These are phyloP conservation scores for Belonocnema kinseyi DNA, from an alignment of 1,140 invertebrate species.

Conservation along the genomic window DNA sequence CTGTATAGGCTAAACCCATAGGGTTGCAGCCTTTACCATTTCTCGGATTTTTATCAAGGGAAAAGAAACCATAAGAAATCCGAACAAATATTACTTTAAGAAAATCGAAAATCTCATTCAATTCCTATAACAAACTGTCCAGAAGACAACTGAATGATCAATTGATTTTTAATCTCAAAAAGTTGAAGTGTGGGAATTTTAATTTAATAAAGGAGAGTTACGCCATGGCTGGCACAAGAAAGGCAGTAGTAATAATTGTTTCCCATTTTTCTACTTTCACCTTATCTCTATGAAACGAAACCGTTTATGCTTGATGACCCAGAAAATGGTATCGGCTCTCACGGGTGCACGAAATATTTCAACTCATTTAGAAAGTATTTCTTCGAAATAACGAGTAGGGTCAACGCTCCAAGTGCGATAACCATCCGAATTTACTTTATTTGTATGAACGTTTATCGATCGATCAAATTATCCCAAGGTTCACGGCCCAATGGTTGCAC, in stretches of 20 bases:
- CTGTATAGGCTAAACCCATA: no score
- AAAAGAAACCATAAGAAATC: neutral
- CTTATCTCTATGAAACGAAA: conserved; percentile 21
- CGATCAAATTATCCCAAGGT: neutral
- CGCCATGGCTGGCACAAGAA: neutral
- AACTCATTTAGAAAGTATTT: conserved; percentile 16
- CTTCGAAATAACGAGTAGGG: neutral
- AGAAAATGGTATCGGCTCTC: conserved; percentile 2
- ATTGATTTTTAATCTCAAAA: neutral
- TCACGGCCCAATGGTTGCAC: conserved; percentile 23
- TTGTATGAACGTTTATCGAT: neutral
- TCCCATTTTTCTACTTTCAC: conserved; percentile 20
- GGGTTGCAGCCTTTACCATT: no score
- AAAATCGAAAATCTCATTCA: neutral
- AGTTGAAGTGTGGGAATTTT: conserved; percentile 6
- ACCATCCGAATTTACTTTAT: no score
- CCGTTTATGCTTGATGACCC: neutral
- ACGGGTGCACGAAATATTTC: conserved; percentile 9
- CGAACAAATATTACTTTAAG: neutral
- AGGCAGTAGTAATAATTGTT: conserved; percentile 24
- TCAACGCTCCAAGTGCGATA: conserved; percentile 1
- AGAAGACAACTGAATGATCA: neutral
- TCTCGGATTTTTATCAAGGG: no score
- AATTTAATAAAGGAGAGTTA: neutral
- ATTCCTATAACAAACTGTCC: neutral